Base-by-base conservation (phyloP, 92 coral and sea anemone genomes). In the Parazoanthus darwini region DNA sequence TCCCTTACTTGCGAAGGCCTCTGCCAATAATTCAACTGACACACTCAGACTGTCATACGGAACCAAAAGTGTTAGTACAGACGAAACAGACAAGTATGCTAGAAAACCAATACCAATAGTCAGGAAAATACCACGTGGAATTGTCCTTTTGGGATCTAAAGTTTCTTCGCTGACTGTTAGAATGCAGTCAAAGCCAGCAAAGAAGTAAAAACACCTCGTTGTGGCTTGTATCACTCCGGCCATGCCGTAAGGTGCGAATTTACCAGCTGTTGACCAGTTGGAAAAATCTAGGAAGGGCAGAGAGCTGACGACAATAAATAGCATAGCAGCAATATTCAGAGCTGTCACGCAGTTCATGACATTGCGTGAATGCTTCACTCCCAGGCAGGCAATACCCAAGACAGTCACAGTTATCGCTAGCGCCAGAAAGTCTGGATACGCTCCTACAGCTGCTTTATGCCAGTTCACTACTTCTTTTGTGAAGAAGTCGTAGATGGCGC, bases 141-240 rank as follows among this genome's bases (percentile, higher is more conserved):
- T 88, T 4, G 93, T 89, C 8, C 85, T 82, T 4, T 90, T 78
- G 10, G 96, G 98, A 22, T 91, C 92, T 36, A 92, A 29, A 7
- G 96, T 94, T 25, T 95, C 98, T 35, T 93, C 98, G 65, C 93
- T 89, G 6, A 92, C 96, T 25, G 90, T 94, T 25, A 96, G 90
- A 65, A 95, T 90, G 9, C 88, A 77, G 75, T 95, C 98, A 73
- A 95, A 95, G 4, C 98, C 98, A 15, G 89, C 87, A 33, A 95
- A 88, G 73, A 91, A 90, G 71, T 89, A 95, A 77, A 93, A 95
- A 71, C 98, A 93, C 13, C 77, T 82, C 2, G 98, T 90, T 2
- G 94, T 88, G 15, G 96, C 98, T 75, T 84, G 66, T 4, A 95
- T 58, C 74, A 95, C 90, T 1, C 98, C 98, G 0, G 71, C 29